A percentile compares a stretch with the other conserved stretches of the same genome.
Conservation (phyloP, 2,888 invertebrate species). For the Dasysyrphus albostriatus region DNA sequence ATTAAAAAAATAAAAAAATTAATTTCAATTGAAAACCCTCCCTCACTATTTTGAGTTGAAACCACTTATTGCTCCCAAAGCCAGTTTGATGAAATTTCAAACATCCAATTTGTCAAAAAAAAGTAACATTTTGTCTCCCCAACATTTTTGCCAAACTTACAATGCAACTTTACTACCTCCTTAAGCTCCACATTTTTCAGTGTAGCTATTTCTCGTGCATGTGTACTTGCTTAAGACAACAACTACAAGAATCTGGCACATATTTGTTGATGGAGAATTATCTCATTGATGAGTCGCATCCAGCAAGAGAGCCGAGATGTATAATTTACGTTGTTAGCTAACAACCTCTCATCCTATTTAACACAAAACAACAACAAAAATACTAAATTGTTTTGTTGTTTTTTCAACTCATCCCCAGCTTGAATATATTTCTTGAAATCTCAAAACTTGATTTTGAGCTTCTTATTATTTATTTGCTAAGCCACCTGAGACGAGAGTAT, state of each 20-base stretch:
- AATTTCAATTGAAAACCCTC: no score
- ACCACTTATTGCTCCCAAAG: neutral
- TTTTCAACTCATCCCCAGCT: neutral
- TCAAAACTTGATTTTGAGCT: slow-evolving; percentile 13
- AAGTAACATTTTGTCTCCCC: neutral
- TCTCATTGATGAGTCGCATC: slow-evolving; percentile 60
- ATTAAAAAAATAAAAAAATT: no score
- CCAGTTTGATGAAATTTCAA: neutral
- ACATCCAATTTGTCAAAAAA: neutral
- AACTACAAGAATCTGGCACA: slow-evolving; percentile 23
- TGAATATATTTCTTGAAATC: slow-evolving; percentile 20
- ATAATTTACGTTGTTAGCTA: slow-evolving; percentile 52
- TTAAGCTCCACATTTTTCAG: neutral
- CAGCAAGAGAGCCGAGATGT: neutral
- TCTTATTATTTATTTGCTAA: neutral
- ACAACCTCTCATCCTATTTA: slow-evolving; percentile 40
- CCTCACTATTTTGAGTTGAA: no score
- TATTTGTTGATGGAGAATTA: slow-evolving; percentile 51
- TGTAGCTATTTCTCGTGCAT: neutral
- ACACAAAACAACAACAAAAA: neutral
- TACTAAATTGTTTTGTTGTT: slow-evolving; percentile 5
- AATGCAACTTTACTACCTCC: neutral
- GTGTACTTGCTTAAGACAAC: slow-evolving; percentile 6
- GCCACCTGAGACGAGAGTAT: neutral
- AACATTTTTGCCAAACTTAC: neutral